These are phyloP conservation scores for Macaca nemestrina DNA, from an alignment of 2,113 vertebrate species.

Conservation along the genomic window DNA sequence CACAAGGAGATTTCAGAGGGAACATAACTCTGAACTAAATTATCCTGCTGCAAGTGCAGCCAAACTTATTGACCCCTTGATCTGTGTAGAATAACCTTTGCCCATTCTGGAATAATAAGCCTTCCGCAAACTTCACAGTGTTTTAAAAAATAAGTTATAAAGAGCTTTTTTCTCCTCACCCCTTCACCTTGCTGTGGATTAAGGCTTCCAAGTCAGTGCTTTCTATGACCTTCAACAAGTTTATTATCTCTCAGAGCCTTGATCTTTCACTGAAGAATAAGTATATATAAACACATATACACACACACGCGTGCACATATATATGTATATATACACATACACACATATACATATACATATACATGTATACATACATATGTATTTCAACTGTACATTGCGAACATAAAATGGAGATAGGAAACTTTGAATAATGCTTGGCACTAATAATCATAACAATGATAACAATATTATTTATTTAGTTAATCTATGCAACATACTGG, in stretches of 20 bases:
- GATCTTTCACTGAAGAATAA: not conserved
- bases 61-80: not conserved
- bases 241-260: not conserved
- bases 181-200: not conserved
- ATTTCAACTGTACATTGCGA: not conserved
- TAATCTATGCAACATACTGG: not conserved
- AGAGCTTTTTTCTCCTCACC: not conserved
- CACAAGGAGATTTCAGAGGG: not conserved
- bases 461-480: not conserved
- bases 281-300: not conserved
- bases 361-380: not conserved
- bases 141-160: not conserved
- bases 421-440: not conserved
- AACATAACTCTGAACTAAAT: constrained; percentile 13
- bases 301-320: not conserved
- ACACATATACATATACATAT: not conserved
- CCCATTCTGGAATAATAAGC: not conserved
- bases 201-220: not conserved
- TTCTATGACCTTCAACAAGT: not conserved
- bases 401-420: not conserved
- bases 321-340: not conserved
- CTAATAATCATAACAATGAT: not conserved
- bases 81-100: not conserved
- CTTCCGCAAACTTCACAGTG: not conserved
- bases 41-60: not conserved